Evolutionary conservation across 1,140 invertebrate genomes (phyloP), one percentile per base, ranked within the genome.

Genomic region (Drosophila cardini): DNA sequence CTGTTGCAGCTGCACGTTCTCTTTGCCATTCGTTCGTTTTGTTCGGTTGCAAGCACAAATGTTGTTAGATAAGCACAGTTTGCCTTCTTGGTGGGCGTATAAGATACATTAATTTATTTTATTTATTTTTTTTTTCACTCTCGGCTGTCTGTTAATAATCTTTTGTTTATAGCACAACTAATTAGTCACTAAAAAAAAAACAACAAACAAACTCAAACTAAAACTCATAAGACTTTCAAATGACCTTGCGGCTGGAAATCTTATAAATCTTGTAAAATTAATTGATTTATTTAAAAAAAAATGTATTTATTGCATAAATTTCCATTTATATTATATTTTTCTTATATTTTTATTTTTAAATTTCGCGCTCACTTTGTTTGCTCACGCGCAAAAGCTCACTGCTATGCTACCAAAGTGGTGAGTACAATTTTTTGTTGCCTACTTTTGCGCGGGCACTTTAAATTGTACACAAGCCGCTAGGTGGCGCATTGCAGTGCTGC

Each of bases 1-100:
- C 7, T 62, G 64, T 70, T 74, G 65, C 72, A 74, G 72, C 72
- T 71, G 72, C 72, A 75, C 72, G 68, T 75, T 75, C 72, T 71
- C 62, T 72, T 76, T 63, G 63, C 63, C 55, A 69, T 43, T 18
- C 46, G 46, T 26, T 48, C 38, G 36, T 16, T 26, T 26, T 26
- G 21, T 26, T 26, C 21, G 21, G 21, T 26, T 40, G 58, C 53
- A 46, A 45, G 26, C 38, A 38, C 58, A 36, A 38, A 15, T 46
- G 48, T 53, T 70, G 67, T 75, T 75, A 60, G 72, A 75, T 75
- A 75, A 75, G 72, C 72, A n/a, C n/a, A 36, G 21, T 60, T 21
- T 6, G 26, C 21, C 21, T 21, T 55, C 16, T 52, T 53, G 11
- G 81, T 69, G 75, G 82, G 82, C 75, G 82, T 86, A 53, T 60